Evolutionary conservation across 2,797 vertebrate species (phyloP), one percentile per base, ranked within the genome.

Genomic region (Agapornis canus): DNA sequence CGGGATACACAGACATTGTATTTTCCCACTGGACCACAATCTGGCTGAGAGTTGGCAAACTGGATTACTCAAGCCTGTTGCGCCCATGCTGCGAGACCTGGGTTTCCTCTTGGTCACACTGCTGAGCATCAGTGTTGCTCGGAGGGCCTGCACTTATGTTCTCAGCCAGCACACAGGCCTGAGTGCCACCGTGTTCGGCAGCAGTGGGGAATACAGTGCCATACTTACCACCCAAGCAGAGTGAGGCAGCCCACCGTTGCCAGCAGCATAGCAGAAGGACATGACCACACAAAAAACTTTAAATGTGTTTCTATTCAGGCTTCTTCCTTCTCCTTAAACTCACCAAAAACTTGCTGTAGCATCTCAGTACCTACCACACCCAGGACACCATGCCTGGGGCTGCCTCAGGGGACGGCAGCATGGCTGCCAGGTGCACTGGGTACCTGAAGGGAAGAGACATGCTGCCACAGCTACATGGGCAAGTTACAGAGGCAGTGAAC

Each of bases 341-440:
- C 65, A 78, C 52, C 22, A 48, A 37, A 40, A 80, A 80, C 65
- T 32, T 40, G 31, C 45, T 64, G 43, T 9, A 64, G 23, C 3
- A 1, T 22, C 60, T 69, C 72, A 59, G 56, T 2, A 80, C 47
- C 21, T 52, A 35, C 54, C 1, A 1, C 23, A 16, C 13, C 26
- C 0, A 0, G 39, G 64, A 35, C 49, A 52, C n/a, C 2, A 7
- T 0, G 2, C 4, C 47, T 69, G 18, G 17, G 1, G 3, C 39
- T 65, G 56, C 29, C 43, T 45, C 35, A 59, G 32, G 12, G 27
- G 35, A 43, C 0, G 1, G 42, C 45, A 48, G 51, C 27, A 37
- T 3, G 2, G 32, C 54, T 9, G 1, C n/a, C 45, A 49, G 11
- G 17, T n/a, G 6, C 48, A 77, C 48, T 1, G 5, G 31, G 32